Evolutionary conservation across 2,888 invertebrate species (phyloP), one percentile per base, ranked within the genome.

Genomic region (Tiliacea aurago): DNA sequence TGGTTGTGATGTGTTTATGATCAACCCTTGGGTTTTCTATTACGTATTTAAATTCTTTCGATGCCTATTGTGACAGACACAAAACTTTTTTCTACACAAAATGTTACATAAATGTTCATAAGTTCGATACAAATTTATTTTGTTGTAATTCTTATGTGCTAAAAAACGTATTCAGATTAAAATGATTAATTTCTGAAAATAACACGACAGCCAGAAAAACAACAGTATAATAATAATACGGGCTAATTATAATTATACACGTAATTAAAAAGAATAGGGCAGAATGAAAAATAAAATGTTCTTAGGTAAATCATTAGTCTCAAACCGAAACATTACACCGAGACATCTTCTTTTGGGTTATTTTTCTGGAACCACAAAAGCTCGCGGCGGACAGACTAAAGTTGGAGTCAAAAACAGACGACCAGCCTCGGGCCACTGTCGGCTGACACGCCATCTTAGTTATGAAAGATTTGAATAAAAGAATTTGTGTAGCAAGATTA

Each of bases 331-430:
- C 4, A 45, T 62, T 65, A 56, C 6, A 51, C 9, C 5, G 9
- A 49, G 18, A 58, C 20, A 58, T 69, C 18, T 66, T 64, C 15
- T 11, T 49, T 62, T 45, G 43, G n/a, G 28, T 62, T 4, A 11
- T 55, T 78, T 77, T 76, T 76, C 6, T 37, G 15, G 33, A 49
- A 56, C 47, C 49, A 58, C 28, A 49, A 80, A 65, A 70, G 53
- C 69, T 53, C 20, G 23, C 0, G 15, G 55, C 69, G 10, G n/a
- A 23, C 28, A 58, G 47, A 70, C 43, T 62, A 81, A 66, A 76
- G 45, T 76, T 72, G 45, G 11, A 63, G 43, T 70, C 78, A 77
- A 55, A 49, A 82, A 77, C 70, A 79, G 58, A 51, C 56, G 45
- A 51, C 23, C n/a, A 45, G 70, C 63, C 78, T 49, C 58, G 7